phyloP scores from a whole-genome alignment of 2,888 invertebrate genomes.

The Drosophila prostipennis region DNA sequence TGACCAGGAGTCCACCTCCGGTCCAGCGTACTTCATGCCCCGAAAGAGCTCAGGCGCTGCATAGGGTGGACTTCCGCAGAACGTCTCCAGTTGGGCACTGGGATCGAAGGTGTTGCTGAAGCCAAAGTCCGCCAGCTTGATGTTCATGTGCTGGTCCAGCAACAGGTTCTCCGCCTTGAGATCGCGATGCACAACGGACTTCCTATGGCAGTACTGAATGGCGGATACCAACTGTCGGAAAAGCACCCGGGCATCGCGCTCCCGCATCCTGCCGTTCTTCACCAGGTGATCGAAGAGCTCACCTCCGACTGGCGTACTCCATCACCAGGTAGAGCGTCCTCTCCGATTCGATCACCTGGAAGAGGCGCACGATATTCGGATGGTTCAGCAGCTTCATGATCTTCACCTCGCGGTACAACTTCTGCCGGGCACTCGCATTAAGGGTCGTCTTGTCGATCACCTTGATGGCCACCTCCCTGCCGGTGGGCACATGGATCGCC shows the following conservation, averaged over 20 bases:
- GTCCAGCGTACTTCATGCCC: constrained; percentile 99
- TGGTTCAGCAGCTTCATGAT: constrained; percentile 99
- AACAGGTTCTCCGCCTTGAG: constrained; percentile 99
- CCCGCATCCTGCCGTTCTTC: constrained; percentile 98
- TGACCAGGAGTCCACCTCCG: constrained; percentile 99
- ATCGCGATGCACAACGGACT: constrained; percentile 86
- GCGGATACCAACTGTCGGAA: constrained; percentile 99
- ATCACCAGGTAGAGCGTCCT: constrained; percentile 99
- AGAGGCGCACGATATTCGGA: constrained; percentile 99
- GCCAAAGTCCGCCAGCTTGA: constrained; percentile 99
- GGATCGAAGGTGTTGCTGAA: constrained; percentile 99
- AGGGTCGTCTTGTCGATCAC: constrained; percentile 99
- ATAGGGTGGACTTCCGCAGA: constrained; percentile 99
- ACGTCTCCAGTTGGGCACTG: constrained; percentile 99
- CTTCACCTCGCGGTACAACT: constrained; percentile 92
- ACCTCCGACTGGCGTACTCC: constrained; percentile 99
- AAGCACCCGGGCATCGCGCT: constrained; percentile 98
- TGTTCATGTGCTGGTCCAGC: constrained; percentile 99
- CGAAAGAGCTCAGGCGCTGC: constrained; percentile 99
- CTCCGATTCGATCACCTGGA: constrained; percentile 99
- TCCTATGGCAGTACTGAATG: constrained; percentile 99
- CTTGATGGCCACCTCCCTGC: constrained; percentile 99
- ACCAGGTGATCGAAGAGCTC: constrained; percentile 99
- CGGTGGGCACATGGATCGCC: constrained; percentile 99
- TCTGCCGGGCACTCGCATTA: constrained; percentile 98